phyloP scores from a whole-genome alignment of 2,113 vertebrate genomes.

The Myocastor coypus region DNA sequence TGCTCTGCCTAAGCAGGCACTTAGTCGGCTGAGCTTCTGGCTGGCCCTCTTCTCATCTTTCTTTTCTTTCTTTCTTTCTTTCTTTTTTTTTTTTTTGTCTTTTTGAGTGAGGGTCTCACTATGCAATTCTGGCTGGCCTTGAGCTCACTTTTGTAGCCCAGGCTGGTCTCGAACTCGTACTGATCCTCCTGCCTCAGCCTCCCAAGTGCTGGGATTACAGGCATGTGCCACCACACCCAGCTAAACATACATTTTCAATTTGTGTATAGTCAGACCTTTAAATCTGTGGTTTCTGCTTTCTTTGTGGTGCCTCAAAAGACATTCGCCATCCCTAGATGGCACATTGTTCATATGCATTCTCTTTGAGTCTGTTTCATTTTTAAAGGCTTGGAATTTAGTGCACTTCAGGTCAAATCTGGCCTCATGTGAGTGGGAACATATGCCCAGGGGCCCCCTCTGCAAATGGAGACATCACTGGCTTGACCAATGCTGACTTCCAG shows the following conservation, averaged over 20 bases:
- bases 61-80: too few relatives aligned
- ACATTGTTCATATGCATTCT: conserved; percentile 10
- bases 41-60: too few relatives aligned
- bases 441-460: not conserved
- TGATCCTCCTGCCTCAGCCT: too few relatives aligned
- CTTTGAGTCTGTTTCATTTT: conserved; percentile 16
- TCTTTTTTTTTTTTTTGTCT: too few relatives aligned
- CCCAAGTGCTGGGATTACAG: too few relatives aligned
- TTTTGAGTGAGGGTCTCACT: too few relatives aligned
- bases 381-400: not conserved
- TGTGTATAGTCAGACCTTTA: conserved; percentile 47
- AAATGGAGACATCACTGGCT: not conserved
- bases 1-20: too few relatives aligned
- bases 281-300: conserved; percentile 55
- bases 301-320: conserved; percentile 38
- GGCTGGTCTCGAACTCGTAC: too few relatives aligned
- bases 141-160: too few relatives aligned
- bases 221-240: too few relatives aligned
- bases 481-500: not conserved
- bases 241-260: conserved; percentile 60
- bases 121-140: too few relatives aligned
- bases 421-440: not conserved
- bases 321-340: not conserved
- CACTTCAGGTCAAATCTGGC: conserved; percentile 3
- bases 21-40: too few relatives aligned